Conservation (phyloP, 2,113 vertebrate species). For the Telmatochromis sp. region DNA sequence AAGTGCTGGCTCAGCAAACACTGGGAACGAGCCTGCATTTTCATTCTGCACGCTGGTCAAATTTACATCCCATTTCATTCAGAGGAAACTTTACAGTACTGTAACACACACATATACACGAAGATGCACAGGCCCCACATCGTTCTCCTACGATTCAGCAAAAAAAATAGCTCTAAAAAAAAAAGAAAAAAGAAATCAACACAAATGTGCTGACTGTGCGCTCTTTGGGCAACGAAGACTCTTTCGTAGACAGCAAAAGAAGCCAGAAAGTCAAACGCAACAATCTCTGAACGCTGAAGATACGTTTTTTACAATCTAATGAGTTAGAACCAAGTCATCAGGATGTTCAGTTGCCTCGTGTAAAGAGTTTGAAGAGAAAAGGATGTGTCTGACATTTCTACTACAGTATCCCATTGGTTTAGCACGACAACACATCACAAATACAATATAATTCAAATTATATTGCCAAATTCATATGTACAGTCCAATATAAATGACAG, state of each 20-base stretch:
- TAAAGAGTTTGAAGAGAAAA: neutral
- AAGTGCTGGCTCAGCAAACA: slow-evolving; percentile 56
- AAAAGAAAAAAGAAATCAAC: neutral
- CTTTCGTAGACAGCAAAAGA: slow-evolving; percentile 10
- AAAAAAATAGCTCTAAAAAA: slow-evolving; percentile 28
- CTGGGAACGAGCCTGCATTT: slow-evolving; percentile 3
- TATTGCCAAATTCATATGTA: neutral
- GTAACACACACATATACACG: neutral
- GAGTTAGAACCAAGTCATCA: neutral
- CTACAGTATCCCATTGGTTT: neutral
- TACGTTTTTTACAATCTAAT: neutral
- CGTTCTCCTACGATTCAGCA: slow-evolving; percentile 52
- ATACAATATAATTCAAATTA: neutral
- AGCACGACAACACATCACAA: neutral
- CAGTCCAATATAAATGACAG: neutral
- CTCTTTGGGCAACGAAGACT: neutral
- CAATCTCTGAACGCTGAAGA: neutral
- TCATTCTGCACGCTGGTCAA: slow-evolving; percentile 49
- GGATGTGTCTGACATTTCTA: neutral
- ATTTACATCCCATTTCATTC: slow-evolving; percentile 61
- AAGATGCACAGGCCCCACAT: neutral
- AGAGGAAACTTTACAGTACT: slow-evolving; percentile 24
- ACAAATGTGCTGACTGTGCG: slow-evolving; percentile 45
- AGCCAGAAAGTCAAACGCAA: neutral
- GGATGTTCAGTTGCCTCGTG: neutral